phyloP scores from a whole-genome alignment of 2,113 vertebrate genomes.

The Nibea albiflora region DNA sequence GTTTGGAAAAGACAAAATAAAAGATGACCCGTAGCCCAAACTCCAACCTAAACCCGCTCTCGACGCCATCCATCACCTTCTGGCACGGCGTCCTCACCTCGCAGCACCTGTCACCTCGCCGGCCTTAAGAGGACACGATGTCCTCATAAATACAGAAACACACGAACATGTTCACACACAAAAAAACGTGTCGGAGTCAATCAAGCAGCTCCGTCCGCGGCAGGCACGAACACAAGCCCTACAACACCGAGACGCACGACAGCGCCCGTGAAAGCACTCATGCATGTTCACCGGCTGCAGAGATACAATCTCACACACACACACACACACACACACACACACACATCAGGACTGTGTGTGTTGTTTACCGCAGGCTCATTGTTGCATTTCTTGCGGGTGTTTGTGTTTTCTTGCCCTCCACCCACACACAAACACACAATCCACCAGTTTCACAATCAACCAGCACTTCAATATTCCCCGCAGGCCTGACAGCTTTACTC shows the following conservation, averaged over 20 bases:
- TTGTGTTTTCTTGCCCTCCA: slow-evolving; percentile 38
- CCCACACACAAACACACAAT: slow-evolving; percentile 40
- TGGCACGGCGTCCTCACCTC: not conserved
- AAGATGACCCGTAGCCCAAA: not conserved
- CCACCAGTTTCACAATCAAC: slow-evolving; percentile 40
- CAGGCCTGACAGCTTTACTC: slow-evolving; percentile 62
- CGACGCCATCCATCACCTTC: not conserved
- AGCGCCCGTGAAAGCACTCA: slow-evolving; percentile 34
- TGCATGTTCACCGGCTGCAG: slow-evolving; percentile 43
- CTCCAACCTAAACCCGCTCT: not conserved
- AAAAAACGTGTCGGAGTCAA: slow-evolving; percentile 53
- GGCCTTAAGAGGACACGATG: not conserved
- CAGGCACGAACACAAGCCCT: slow-evolving; percentile 54
- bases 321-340: slow-evolving; percentile 14
- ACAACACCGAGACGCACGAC: slow-evolving; percentile 44
- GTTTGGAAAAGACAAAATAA: too few species aligned
- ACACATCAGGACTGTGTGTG: slow-evolving; percentile 2
- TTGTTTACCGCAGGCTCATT: slow-evolving; percentile 29
- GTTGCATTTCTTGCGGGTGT: slow-evolving; percentile 43
- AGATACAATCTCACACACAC: slow-evolving; percentile 10
- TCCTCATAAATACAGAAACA: slow-evolving; percentile 26
- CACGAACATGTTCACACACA: slow-evolving; percentile 9
- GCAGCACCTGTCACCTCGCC: not conserved
- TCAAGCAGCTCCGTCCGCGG: slow-evolving; percentile 40
- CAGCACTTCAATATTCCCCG: slow-evolving; percentile 31